Evolutionary conservation across 2,113 vertebrate species (phyloP), one percentile per base, ranked within the genome.

Genomic region (Carassius gibelio): DNA sequence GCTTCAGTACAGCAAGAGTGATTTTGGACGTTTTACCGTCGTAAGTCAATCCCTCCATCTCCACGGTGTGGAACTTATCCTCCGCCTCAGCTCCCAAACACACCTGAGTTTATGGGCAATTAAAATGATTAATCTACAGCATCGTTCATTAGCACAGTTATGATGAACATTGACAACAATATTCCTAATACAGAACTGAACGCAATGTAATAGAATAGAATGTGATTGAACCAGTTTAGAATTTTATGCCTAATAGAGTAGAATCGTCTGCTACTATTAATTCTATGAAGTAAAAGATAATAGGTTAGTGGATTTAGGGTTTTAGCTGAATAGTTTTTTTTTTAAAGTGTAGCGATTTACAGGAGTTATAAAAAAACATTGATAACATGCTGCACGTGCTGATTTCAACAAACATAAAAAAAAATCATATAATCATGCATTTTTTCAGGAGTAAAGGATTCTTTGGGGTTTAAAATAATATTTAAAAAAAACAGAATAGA

Each of bases 11-110:
- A 23, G 92, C 95, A 36, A 96, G 92, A 0, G 94, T 94, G 62
- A 95, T 93, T 90, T 93, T 94, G 85, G 93, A 91, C 0, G 82
- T 90, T 85, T 94, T 95, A 13, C 94, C 94, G 84, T 95, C 93
- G 4, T 91, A 95, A 0, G 93, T 93, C 66, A 95, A 88, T 13
- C 94, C 95, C 79, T 96, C 95, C 0, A 95, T 88, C 90, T 96
- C 95, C 80, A 96, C 95, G 85, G 92, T 91, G 88, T 96, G 95
- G 72, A 95, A 93, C 76, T 91, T 92, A 81, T 95, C 95, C 87
- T 94, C 94, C 0, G 95, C 95, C 14, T 95, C 95, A 2, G 93
- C 92, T 52, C 95, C 95, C 82, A 96, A 85, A 89, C 94, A 95
- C 50, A 94, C 94, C 95, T 96, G 91, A 75, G 5, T 23, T 15